Evolutionary conservation across 2,888 invertebrate species (phyloP).

Genomic region (Dryomyza anilis): DNA sequence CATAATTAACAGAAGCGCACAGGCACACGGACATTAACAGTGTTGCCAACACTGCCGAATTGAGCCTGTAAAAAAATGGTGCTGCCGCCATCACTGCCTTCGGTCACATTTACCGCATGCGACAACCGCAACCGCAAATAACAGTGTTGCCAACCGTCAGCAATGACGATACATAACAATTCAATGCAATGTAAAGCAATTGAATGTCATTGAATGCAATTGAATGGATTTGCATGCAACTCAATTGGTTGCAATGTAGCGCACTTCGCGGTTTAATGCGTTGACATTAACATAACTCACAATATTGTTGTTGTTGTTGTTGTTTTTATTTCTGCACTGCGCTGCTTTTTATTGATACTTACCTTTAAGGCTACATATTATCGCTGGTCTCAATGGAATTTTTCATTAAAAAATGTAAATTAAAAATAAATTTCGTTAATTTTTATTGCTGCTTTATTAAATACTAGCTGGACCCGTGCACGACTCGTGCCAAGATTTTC

Average conservation of each 20-base stretch:
- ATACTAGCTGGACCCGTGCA: too few species aligned
- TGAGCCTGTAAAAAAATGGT: too few species aligned
- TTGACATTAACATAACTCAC: conserved; percentile 8
- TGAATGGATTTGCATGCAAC: too few species aligned
- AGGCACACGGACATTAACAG: neutral
- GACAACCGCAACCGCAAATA: conserved; percentile 5
- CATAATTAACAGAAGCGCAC: neutral
- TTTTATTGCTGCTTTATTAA: too few species aligned
- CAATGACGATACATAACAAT: neutral
- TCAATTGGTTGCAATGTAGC: neutral
- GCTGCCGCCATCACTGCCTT: neutral
- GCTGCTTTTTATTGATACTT: too few species aligned
- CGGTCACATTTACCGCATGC: neutral
- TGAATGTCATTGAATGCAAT: too few species aligned
- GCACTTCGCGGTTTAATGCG: neutral
- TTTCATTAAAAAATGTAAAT: too few species aligned
- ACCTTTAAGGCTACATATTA: too few species aligned
- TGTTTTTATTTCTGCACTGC: too few species aligned
- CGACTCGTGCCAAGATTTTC: too few species aligned
- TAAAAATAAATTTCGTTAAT: too few species aligned
- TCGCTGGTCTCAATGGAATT: too few species aligned
- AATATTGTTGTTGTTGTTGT: neutral
- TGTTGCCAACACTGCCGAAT: neutral
- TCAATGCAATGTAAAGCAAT: neutral
- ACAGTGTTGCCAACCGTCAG: conserved; percentile 1